Conservation (phyloP, 2,797 vertebrate genomes). For the Borostomias antarcticus region DNA sequence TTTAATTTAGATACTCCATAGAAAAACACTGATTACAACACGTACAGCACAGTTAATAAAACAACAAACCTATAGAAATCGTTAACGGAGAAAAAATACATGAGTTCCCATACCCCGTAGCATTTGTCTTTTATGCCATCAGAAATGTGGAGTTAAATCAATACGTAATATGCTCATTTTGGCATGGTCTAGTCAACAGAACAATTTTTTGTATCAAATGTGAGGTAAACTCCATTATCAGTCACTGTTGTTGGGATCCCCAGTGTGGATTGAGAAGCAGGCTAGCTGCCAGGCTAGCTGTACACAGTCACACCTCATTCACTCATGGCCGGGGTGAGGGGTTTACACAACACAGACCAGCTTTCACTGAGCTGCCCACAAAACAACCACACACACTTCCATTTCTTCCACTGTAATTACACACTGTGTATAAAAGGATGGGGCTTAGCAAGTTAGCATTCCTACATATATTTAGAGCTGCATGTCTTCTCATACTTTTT, state of each 20-base stretch:
- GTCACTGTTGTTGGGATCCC: slow-evolving; percentile 15
- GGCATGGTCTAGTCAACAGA: slow-evolving; percentile 7
- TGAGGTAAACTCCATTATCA: slow-evolving; percentile 6
- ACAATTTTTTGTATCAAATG: neutral
- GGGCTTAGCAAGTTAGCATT: neutral
- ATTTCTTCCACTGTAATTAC: neutral
- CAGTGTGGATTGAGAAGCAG: slow-evolving; percentile 13
- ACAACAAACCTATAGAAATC: neutral
- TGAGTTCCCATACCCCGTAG: neutral
- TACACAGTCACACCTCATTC: neutral
- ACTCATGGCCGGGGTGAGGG: too few relatives aligned
- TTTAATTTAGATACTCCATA: neutral
- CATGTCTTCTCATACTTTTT: too few relatives aligned
- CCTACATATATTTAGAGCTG: neutral
- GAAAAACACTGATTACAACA: neutral
- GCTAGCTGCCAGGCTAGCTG: slow-evolving; percentile 13
- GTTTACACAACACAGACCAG: slow-evolving; percentile 14
- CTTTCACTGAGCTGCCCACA: slow-evolving; percentile 21
- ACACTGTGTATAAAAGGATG: neutral
- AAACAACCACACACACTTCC: neutral
- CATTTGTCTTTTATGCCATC: neutral
- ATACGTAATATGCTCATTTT: slow-evolving; percentile 1
- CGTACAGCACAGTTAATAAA: neutral
- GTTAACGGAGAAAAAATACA: neutral
- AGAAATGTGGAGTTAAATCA: neutral